Conservation (phyloP, 2,113 vertebrate species). For the Cheilinus undulatus region DNA sequence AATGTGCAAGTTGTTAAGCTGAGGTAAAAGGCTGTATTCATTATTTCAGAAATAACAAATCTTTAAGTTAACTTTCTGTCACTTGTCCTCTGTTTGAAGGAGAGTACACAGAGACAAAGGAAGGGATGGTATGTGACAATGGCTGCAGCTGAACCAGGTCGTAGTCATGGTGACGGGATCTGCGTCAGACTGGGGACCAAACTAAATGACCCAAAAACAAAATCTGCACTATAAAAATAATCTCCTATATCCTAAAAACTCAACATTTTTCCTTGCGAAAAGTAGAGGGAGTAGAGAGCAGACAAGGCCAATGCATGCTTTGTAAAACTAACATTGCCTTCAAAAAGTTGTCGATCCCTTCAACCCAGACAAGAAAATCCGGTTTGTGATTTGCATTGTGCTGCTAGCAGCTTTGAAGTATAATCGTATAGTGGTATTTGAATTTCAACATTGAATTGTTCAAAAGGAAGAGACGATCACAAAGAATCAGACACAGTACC, state of each 20-base stretch:
- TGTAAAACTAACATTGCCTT: not conserved
- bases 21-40: not conserved
- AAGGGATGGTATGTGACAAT: not conserved
- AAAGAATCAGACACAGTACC: slow-evolving; percentile 77
- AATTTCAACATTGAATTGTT: not conserved
- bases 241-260: not conserved
- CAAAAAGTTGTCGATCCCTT: not conserved
- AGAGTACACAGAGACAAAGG: slow-evolving; percentile 1
- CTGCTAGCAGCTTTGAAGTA: slow-evolving; percentile 19
- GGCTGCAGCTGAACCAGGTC: slow-evolving; percentile 14
- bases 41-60: not conserved
- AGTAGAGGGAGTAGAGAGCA: not conserved
- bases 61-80: not conserved
- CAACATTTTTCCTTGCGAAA: not conserved
- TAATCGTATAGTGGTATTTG: not conserved
- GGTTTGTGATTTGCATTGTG: slow-evolving; percentile 3
- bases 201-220: slow-evolving; percentile 5
- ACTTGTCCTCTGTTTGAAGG: not conserved
- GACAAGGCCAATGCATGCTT: not conserved
- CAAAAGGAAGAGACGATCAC: not conserved
- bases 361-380: not conserved
- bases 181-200: not conserved
- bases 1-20: not conserved
- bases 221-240: not conserved
- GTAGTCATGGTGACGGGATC: slow-evolving; percentile 13